These are phyloP conservation scores for Oncopeltus fasciatus DNA, from an alignment of 1,140 invertebrate genomes.

Conservation along the genomic window DNA sequence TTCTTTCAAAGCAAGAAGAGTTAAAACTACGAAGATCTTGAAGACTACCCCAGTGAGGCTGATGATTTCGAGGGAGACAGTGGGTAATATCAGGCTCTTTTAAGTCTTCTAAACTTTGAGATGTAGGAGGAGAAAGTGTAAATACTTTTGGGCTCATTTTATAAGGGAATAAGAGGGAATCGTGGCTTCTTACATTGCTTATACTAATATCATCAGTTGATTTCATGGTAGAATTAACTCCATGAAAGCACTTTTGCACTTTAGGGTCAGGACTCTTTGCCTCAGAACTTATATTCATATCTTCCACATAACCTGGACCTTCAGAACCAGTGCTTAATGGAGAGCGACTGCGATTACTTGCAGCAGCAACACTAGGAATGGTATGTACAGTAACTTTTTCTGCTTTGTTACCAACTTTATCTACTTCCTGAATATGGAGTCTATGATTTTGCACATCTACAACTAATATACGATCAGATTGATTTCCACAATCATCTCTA, in stretches of 20 bases:
- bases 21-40: constrained; percentile 38
- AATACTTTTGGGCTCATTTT: constrained; percentile 46
- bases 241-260: constrained; percentile 6
- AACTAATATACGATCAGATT: constrained; percentile 64
- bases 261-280: constrained; percentile 24
- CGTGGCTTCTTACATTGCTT: constrained; percentile 24
- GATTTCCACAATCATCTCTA: constrained; percentile 66
- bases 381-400: constrained; percentile 36
- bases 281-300: constrained; percentile 26
- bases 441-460: constrained; percentile 52
- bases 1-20: constrained; percentile 20
- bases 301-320: constrained; percentile 22
- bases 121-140: constrained; percentile 23
- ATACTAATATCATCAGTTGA: constrained; percentile 26
- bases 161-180: constrained; percentile 24
- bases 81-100: constrained; percentile 30
- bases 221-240: constrained; percentile 9
- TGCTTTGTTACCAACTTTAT: constrained; percentile 16
- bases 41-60: constrained; percentile 38
- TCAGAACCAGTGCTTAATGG: constrained; percentile 25
- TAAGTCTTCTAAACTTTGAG: constrained; percentile 42
- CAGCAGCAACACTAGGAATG: constrained; percentile 32
- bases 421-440: constrained; percentile 29
- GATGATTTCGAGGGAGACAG: constrained; percentile 15
- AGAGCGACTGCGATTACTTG: constrained; percentile 24